These are phyloP conservation scores for Cephalotes varians DNA, from an alignment of 2,888 invertebrate genomes.

Conservation along the genomic window DNA sequence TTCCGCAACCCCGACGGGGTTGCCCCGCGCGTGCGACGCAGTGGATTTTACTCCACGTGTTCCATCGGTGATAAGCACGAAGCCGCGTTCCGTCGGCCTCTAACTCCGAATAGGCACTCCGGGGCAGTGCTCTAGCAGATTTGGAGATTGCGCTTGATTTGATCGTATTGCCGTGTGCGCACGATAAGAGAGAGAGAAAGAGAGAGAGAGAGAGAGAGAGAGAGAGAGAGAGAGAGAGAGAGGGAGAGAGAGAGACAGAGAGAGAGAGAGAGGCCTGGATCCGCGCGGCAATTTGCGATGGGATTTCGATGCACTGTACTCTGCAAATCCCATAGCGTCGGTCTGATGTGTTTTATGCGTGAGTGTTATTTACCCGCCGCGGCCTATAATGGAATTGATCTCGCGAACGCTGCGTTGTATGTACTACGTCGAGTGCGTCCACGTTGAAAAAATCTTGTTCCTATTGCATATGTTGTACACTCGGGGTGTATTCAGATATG, in stretches of 20 bases:
- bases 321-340: constrained; percentile 54
- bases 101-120: constrained; percentile 50
- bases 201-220: neutral
- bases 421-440: constrained; percentile 46
- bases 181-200: constrained; percentile 8
- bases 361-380: constrained; percentile 54
- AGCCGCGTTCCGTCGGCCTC: constrained; percentile 41
- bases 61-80: constrained; percentile 63
- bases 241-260: neutral
- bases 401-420: constrained; percentile 47
- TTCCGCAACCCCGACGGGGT: constrained; percentile 43
- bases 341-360: constrained; percentile 55
- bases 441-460: constrained; percentile 49
- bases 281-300: constrained; percentile 50
- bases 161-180: constrained; percentile 53
- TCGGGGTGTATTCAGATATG: constrained; percentile 37
- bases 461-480: constrained; percentile 39
- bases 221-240: neutral
- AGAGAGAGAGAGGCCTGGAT: neutral
- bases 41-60: constrained; percentile 68
- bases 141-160: constrained; percentile 63
- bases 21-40: constrained; percentile 51
- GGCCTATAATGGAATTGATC: constrained; percentile 56
- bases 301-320: constrained; percentile 56
- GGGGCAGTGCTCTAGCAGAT: constrained; percentile 59